Conservation (phyloP, 2,113 vertebrate genomes). For the Grammomys dolichurus region DNA sequence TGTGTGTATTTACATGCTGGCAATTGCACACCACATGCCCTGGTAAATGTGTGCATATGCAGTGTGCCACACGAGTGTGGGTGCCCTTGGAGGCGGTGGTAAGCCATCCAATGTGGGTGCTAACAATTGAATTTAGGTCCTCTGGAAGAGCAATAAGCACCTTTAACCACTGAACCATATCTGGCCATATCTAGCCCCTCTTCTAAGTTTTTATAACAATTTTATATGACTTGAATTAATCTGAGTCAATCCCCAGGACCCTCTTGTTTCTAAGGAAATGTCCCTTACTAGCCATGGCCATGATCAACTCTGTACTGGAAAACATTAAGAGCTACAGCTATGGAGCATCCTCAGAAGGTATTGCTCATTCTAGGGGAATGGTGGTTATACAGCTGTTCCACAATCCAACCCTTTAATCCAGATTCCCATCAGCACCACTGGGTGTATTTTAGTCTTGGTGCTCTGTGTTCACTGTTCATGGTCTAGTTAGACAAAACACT, state of each 20-base stretch:
- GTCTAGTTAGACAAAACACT: background rate
- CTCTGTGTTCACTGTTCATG: background rate
- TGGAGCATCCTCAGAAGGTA: background rate
- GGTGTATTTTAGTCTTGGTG: background rate
- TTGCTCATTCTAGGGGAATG: background rate
- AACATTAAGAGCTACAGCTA: background rate
- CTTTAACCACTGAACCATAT: background rate
- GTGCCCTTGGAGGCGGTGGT: background rate
- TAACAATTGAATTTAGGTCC: background rate
- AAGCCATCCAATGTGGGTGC: background rate
- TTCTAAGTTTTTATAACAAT: slow-evolving; percentile 45
- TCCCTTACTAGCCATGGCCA: background rate
- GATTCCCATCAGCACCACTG: background rate
- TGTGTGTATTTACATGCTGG: background rate
- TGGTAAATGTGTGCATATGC: background rate
- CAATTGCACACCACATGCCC: background rate
- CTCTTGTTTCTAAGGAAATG: slow-evolving; percentile 53
- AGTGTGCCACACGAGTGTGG: background rate
- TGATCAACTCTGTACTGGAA: background rate
- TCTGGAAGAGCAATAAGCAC: background rate
- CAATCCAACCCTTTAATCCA: background rate
- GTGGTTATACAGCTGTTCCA: background rate
- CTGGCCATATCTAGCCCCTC: background rate
- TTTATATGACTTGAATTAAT: slow-evolving; percentile 61
- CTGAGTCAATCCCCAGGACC: slow-evolving; percentile 22